Evolutionary conservation across 2,797 vertebrate genomes (phyloP).

Genomic region (Dromococcyx pavoninus): DNA sequence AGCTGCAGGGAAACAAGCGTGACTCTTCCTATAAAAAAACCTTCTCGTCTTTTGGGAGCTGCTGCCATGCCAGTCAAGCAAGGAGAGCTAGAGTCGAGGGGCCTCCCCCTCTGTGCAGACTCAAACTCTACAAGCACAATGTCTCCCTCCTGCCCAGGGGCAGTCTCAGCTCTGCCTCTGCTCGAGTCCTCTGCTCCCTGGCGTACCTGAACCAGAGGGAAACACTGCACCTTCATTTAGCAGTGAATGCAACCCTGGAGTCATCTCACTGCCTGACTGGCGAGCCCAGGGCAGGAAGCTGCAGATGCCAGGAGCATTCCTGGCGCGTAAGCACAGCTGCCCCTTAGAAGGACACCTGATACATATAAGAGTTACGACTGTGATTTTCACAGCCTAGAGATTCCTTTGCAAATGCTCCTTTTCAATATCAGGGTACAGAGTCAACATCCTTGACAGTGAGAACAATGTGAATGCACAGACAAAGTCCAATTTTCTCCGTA

Average conservation of each 20-base stretch:
- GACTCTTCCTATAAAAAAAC: not conserved
- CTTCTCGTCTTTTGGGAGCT: not conserved
- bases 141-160: not conserved
- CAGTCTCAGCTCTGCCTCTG: not conserved
- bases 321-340: not conserved
- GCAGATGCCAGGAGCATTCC: not conserved
- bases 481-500: not conserved
- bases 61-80: not conserved
- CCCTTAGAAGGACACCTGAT: too few relatives aligned
- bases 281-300: not conserved
- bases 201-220: fast-evolving
- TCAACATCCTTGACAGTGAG: not conserved
- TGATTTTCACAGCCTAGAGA: not conserved
- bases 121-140: fast-evolving
- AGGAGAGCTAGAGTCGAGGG: not conserved
- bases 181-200: not conserved
- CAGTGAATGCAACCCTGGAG: not conserved
- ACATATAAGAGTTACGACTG: fast-evolving
- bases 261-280: not conserved
- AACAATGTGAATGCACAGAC: too few relatives aligned
- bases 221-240: fast-evolving
- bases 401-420: not conserved
- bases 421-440: not conserved
- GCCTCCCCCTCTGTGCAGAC: not conserved
- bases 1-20: not conserved